These are phyloP conservation scores for Hypercompe scribonia DNA, from an alignment of 2,888 invertebrate species.

Conservation along the genomic window DNA sequence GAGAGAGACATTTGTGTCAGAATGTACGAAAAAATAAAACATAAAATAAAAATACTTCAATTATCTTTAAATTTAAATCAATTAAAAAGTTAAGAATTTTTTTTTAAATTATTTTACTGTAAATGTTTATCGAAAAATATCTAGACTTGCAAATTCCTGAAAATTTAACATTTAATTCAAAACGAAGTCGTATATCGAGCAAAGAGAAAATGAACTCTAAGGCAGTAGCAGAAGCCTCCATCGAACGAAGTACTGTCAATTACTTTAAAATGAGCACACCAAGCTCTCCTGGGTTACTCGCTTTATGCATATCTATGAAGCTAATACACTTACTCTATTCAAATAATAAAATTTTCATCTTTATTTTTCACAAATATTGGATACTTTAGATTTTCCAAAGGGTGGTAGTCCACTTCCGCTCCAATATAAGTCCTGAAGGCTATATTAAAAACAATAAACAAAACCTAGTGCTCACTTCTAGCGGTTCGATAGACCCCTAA, in stretches of 20 bases:
- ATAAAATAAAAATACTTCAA: neutral
- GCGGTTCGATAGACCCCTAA: constrained; percentile 54
- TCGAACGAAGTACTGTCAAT: neutral
- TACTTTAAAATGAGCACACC: neutral
- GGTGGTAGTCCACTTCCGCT: neutral
- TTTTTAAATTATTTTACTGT: neutral
- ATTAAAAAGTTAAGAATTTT: neutral
- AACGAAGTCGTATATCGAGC: neutral
- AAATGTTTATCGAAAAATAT: neutral
- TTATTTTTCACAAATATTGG: neutral
- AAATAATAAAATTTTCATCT: neutral
- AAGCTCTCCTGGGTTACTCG: neutral
- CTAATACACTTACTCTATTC: neutral
- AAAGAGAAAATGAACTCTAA: neutral
- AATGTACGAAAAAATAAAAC: neutral
- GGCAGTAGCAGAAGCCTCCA: neutral
- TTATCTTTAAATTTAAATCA: neutral
- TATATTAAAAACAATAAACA: constrained; percentile 51
- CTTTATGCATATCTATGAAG: neutral
- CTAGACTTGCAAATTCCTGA: neutral
- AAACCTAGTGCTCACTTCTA: constrained; percentile 32
- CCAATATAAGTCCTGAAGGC: constrained; percentile 20
- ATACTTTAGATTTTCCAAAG: neutral
- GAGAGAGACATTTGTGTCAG: neutral
- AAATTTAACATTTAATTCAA: neutral